These are phyloP conservation scores for Brachionichthys hirsutus DNA, from an alignment of 2,113 vertebrate species.

Conservation along the genomic window DNA sequence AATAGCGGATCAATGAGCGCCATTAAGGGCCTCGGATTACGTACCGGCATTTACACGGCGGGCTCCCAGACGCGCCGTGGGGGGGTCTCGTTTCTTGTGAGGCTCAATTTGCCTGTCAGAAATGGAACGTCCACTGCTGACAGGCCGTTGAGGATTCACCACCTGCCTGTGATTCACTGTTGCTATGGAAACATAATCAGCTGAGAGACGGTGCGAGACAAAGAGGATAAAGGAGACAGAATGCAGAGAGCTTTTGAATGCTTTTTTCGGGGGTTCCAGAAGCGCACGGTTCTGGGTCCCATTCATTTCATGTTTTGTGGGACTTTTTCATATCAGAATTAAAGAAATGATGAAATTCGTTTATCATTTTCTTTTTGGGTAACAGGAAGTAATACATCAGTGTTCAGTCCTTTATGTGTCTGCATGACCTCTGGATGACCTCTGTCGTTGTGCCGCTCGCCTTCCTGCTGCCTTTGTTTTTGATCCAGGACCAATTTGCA, in stretches of 20 bases:
- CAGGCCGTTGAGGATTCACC: slow-evolving; percentile 52
- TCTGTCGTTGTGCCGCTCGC: slow-evolving; percentile 21
- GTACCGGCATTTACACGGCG: no score
- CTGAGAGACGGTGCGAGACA: slow-evolving; percentile 21
- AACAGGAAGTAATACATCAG: background rate
- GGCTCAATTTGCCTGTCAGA: slow-evolving; percentile 51
- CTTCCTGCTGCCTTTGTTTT: slow-evolving; percentile 55
- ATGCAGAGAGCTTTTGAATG: slow-evolving; percentile 1
- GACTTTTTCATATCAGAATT: background rate
- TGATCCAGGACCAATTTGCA: slow-evolving; percentile 25
- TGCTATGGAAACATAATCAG: slow-evolving; percentile 60
- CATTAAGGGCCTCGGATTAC: no score
- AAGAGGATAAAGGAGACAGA: slow-evolving; percentile 8
- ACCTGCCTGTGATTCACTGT: slow-evolving; percentile 48
- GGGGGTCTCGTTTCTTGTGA: slow-evolving; percentile 38
- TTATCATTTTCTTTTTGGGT: background rate
- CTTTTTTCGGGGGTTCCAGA: background rate
- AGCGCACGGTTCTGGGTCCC: background rate
- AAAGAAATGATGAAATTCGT: background rate
- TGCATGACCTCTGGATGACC: slow-evolving; percentile 19
- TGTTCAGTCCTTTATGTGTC: no score
- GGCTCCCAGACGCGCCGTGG: no score
- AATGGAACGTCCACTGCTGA: slow-evolving; percentile 44
- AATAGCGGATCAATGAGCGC: no score
- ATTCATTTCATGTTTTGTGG: slow-evolving; percentile 12